Evolutionary conservation across 1,140 invertebrate genomes (phyloP), one percentile per base, ranked within the genome.

Genomic region (Eriosoma lanigerum): DNA sequence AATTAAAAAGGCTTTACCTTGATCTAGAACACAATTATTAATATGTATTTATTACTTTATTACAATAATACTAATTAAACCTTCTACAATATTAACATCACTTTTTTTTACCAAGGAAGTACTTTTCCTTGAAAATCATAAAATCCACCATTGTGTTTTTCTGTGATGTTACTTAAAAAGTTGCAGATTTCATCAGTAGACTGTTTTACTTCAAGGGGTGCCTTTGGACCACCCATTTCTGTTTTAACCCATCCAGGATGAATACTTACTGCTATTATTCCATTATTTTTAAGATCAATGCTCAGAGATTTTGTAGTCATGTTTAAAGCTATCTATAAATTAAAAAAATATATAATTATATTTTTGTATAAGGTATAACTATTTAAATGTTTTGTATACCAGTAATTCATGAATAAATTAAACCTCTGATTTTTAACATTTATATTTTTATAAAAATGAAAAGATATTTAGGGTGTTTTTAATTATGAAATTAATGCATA

Each of bases 191-290:
- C 86, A 0, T 82, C 82, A 0, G 90, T 88, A 84, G 92, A 92
- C 2, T 89, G 88, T 58, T 91, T 87, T 15, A 94, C 85, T 76
- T 91, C 90, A 15, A 96, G 84, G 0, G 90, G 90, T 2, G 95
- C 95, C 83, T 91, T 92, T 66, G 86, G 85, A 13, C 94, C 94
- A 6, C 95, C 95, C 93, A 97, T 93, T 81, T 93, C 92, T 0
- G 95, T 97, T 83, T 91, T 90, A 0, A 96, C 93, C 95, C 95
- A 97, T 1, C 95, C 95, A 1, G 95, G 95, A 87, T 97, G 95
- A 64, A 97, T 83, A 66, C 89, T 89, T 0, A 91, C 87, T 0
- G 90, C 91, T 4, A 96, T 83, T 80, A 98, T 96, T 50, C 90
- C 90, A 83, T 92, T 88, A 50, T 89, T 87, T 84, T 91, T 91